Conservation (phyloP, 2,113 vertebrate species). For the Paramisgurnus dabryanus region DNA sequence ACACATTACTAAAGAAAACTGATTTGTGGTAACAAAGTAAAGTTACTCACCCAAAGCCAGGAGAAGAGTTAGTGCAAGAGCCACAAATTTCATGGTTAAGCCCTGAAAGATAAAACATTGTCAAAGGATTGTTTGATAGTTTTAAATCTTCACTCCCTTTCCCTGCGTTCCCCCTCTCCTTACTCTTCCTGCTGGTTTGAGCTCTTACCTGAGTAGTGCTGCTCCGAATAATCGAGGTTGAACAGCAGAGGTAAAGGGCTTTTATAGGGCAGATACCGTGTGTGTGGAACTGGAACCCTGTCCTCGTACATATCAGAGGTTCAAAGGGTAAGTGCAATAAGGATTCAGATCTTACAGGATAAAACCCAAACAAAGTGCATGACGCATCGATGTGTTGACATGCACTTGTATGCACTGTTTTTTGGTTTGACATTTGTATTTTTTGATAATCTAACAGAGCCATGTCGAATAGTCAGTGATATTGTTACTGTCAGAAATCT, state of each 20-base stretch:
- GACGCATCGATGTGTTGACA: not conserved
- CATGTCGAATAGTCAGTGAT: not conserved
- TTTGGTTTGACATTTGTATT: not conserved
- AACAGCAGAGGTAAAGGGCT: not conserved
- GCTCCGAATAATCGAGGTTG: slow-evolving; percentile 50
- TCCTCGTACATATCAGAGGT: slow-evolving; percentile 56
- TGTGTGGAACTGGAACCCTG: slow-evolving; percentile 56
- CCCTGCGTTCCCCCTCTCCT: not conserved
- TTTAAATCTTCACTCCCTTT: not conserved
- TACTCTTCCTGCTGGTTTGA: not conserved
- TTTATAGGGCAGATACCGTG: slow-evolving; percentile 54
- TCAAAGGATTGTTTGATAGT: not conserved
- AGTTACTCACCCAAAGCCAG: slow-evolving; percentile 60
- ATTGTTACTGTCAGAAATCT: not conserved
- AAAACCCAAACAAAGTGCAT: not conserved
- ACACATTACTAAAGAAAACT: no score
- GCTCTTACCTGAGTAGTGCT: slow-evolving; percentile 59
- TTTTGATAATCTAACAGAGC: not conserved
- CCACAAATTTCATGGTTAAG: slow-evolving; percentile 60
- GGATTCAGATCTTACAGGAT: slow-evolving; percentile 14
- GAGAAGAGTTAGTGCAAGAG: slow-evolving; percentile 59
- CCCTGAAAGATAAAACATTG: slow-evolving; percentile 33
- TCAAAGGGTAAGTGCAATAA: slow-evolving; percentile 48
- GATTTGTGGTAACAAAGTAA: not conserved
- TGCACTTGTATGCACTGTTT: not conserved